Base-by-base conservation (phyloP, 1,140 invertebrate species). In the Nephila pilipes region DNA sequence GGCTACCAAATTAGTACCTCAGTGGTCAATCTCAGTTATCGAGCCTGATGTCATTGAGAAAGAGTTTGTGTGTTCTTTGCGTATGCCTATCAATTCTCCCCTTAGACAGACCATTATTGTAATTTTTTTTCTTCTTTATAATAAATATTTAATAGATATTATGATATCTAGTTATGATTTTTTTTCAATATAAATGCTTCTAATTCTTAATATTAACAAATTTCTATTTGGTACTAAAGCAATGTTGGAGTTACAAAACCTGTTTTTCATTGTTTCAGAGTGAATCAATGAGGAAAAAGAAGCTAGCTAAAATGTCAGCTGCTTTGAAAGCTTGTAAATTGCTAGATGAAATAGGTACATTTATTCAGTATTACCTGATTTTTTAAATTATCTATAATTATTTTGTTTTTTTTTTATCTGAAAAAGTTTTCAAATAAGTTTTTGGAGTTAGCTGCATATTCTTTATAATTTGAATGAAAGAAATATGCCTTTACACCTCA, bases 81-180 rank as follows among this genome's bases (percentile, higher is more conserved):
- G 65, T 29, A 80, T 96, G 20, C 96, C 96, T 3, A 95, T 96
- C 81, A 96, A 96, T 94, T 96, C 95, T 54, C 95, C 95, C 25
- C 92, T 96, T 65, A 96, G 96, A 94, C 95, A 96, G 63, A 94
- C 95, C 54, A 96, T 96, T 93, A 95, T 97, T 94, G 92, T 93
- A 63, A 60, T 81, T 75, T 87, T 18, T 32, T 65, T 65, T 29
- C n/a, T 65, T 65, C n/a, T n/a, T n/a, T n/a, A n/a, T n/a, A n/a
- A n/a, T n/a, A n/a, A n/a, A n/a, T n/a, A n/a, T n/a, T n/a, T n/a
- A n/a, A n/a, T n/a, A n/a, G n/a, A n/a, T n/a, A n/a, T n/a, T n/a
- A n/a, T n/a, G n/a, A n/a, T n/a, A n/a, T n/a, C n/a, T n/a, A n/a
- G n/a, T n/a, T n/a, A n/a, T n/a, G n/a, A n/a, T n/a, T n/a, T n/a